These are phyloP conservation scores for Nothoprocta perdicaria DNA, from an alignment of 2,113 vertebrate species.

Conservation along the genomic window DNA sequence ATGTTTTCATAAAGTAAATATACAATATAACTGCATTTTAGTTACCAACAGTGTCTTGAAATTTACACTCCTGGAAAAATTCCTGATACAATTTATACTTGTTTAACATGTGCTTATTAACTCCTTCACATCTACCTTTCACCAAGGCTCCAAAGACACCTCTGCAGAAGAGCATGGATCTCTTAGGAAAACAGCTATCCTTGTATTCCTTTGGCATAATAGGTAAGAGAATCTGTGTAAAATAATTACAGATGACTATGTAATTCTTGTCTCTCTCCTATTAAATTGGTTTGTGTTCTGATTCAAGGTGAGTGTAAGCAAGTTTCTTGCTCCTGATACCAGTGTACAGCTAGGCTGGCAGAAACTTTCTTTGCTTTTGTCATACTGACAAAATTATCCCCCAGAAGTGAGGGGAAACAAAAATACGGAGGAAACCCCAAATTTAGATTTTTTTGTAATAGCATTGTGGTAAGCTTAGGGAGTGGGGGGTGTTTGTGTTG, in stretches of 20 bases:
- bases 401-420: background rate
- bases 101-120: background rate
- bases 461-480: background rate
- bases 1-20: background rate
- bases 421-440: too few species aligned
- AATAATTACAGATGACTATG: background rate
- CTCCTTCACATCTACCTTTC: constrained; percentile 30
- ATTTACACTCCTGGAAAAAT: background rate
- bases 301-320: background rate
- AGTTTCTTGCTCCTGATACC: background rate
- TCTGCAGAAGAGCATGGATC: constrained; percentile 98
- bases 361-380: background rate
- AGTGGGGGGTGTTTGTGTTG: background rate
- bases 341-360: background rate
- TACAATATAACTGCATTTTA: background rate
- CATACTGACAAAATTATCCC: background rate
- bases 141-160: constrained; percentile 95
- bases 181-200: constrained; percentile 96
- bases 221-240: constrained; percentile 78
- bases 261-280: background rate
- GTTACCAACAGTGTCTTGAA: background rate
- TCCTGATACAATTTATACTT: background rate
- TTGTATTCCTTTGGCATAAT: constrained; percentile 98
- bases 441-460: background rate
- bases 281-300: background rate